Conservation (phyloP, 1,140 invertebrate species). For the Berghia stephanieae region DNA sequence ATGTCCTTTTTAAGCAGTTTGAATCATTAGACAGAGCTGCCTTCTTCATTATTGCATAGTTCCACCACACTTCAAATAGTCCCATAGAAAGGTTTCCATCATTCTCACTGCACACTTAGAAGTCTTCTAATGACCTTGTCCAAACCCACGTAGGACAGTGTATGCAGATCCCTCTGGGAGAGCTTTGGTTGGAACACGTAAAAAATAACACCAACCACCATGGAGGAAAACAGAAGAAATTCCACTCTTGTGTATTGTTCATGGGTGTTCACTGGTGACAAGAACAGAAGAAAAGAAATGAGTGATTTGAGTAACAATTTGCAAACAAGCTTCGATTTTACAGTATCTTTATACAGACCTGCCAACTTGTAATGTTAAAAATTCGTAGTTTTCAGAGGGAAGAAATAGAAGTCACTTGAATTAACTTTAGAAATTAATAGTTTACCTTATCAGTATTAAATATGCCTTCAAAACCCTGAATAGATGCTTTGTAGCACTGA, state of each 20-base stretch:
- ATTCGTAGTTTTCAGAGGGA: conserved; percentile 12
- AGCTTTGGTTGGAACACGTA: conserved; percentile 42
- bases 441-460: conserved; percentile 23
- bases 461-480: too few relatives aligned
- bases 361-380: not conserved
- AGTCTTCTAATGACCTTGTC: conserved; percentile 38
- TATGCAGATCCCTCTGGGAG: conserved; percentile 40
- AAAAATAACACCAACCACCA: conserved; percentile 38
- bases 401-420: too few relatives aligned
- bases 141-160: conserved; percentile 38
- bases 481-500: too few relatives aligned
- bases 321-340: not conserved
- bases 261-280: conserved; percentile 37
- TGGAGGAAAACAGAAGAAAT: conserved; percentile 37
- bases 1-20: too few relatives aligned
- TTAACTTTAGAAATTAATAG: conserved; percentile 25
- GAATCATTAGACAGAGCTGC: too few relatives aligned
- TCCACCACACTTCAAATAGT: too few relatives aligned
- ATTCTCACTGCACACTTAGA: too few relatives aligned
- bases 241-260: conserved; percentile 42
- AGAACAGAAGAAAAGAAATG: not conserved
- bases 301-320: not conserved
- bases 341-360: not conserved
- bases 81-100: too few relatives aligned
- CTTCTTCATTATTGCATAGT: too few relatives aligned